Base-by-base conservation (phyloP, 1,140 invertebrate species). In the Berghia stephanieae region DNA sequence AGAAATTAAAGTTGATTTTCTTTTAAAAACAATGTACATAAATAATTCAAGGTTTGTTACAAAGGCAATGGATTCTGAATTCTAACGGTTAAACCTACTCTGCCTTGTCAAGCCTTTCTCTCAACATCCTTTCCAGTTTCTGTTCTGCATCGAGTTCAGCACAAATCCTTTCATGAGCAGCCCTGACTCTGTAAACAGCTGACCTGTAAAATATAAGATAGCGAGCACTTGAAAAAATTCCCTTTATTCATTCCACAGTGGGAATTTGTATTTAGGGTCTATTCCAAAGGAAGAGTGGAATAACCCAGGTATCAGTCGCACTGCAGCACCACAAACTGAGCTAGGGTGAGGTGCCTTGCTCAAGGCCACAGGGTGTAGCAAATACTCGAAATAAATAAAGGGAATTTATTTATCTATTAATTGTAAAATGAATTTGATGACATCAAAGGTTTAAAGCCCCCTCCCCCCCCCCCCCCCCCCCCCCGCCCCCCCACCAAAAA, bases 91-190 rank as follows among this genome's bases (percentile, higher is more conserved):
- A 5, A 55, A 82, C 86, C 80, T 82, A 89, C 88, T 88, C 85
- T 46, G 88, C 87, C 67, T 85, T 82, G 36, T 88, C 83, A 8
- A 88, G 77, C 74, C 81, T 78, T 21, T 86, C 84, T 67, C 40
- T 82, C n/a, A 89, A 87, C 55, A 82, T 79, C 70, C 78, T 82
- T 63, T 86, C 81, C 27, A 89, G 72, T 40, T 84, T 81, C 69
- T 82, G 75, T 77, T 89, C 88, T 71, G 82, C 82, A n/a, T 85
- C 84, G 13, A 89, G 52, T 42, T 89, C 88, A 44, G 82, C 73
- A 75, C 83, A 84, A 0, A 87, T 40, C 60, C 83, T 82, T 36
- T 85, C 83, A 83, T 88, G 86, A 31, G 86, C 83, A 46, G 85
- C 76, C 70, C 83, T 78, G 16, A 88, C 71, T 60, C 88, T 70